Evolutionary conservation across 1,140 invertebrate species (phyloP), one percentile per base, ranked within the genome.

Genomic region (Anastrepha ludens): DNA sequence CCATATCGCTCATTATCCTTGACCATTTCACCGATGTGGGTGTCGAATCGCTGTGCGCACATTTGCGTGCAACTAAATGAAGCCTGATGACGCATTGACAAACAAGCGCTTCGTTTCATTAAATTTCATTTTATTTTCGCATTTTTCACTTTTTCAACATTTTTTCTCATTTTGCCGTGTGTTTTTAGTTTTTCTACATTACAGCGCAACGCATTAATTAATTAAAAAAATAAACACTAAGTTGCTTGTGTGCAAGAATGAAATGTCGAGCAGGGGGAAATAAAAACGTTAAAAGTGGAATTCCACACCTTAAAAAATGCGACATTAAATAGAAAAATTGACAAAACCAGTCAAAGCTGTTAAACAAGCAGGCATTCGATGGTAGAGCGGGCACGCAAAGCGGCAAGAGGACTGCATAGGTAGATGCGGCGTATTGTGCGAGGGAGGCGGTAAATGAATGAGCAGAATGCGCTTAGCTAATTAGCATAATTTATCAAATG

Each of bases 401-500:
- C 29, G 29, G 29, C 29, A 29, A 29, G 29, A 29, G 29, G 0
- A 62, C 7, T 62, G 15, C 2, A 17, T n/a, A n/a, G 4, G 15
- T 13, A 50, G 47, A 41, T 39, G n/a, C 44, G 8, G 11, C 13
- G n/a, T 20, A 17, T 9, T 50, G 8, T 47, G 47, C 74, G 8
- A 29, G 44, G 74, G 74, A 58, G 74, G 74, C 74, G 74, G 47
- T 39, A 55, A 81, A 81, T 81, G 47, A 81, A 81, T 81, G 74
- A 81, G 47, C 74, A 11, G 74, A 55, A 81, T 58, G 74, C 74
- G 74, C 74, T 81, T 81, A 81, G 74, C 74, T 81, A 81, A 81
- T 81, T 81, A 81, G 74, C 74, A 81, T 81, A 81, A 81, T 81
- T 81, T 81, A 81, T 81, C 74, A 81, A 81, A 81, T 81, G 74